Evolutionary conservation across 2,797 vertebrate genomes (phyloP).

Genomic region (Argentina silus): DNA sequence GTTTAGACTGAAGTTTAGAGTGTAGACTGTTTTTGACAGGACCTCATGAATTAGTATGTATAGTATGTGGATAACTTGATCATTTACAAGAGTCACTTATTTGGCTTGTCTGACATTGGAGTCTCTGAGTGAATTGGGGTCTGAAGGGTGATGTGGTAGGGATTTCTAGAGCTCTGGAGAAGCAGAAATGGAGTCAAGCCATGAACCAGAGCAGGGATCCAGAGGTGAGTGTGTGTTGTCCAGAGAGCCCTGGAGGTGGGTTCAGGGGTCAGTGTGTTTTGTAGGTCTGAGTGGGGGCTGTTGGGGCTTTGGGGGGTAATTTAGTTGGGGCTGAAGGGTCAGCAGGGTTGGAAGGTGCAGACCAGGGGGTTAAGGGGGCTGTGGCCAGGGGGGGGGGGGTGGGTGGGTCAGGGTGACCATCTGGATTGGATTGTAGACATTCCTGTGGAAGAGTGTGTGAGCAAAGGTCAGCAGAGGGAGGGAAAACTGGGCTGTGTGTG

Average conservation of each 20-base stretch:
- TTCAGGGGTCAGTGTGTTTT: slow-evolving; percentile 66
- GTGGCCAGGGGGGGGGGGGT: slow-evolving; percentile 19
- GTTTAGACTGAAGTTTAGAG: background rate
- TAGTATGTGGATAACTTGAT: too few relatives aligned
- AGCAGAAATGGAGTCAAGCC: background rate
- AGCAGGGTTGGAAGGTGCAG: slow-evolving; percentile 55
- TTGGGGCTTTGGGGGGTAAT: too few relatives aligned
- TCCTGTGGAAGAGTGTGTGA: slow-evolving; percentile 74
- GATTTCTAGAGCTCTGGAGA: background rate
- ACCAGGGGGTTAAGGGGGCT: slow-evolving; percentile 42
- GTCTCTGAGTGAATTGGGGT: background rate
- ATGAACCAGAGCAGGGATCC: background rate
- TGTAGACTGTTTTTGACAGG: background rate
- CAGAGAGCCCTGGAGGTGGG: slow-evolving; percentile 42
- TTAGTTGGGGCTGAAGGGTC: slow-evolving; percentile 47
- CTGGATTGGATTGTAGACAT: slow-evolving; percentile 82
- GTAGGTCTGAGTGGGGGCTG: slow-evolving; percentile 53
- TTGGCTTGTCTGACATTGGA: background rate
- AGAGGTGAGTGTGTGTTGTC: background rate
- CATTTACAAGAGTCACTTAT: background rate
- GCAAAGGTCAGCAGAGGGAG: slow-evolving; percentile 72
- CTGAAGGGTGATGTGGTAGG: background rate
- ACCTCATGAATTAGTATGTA: too few relatives aligned
- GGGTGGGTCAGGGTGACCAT: slow-evolving; percentile 70
- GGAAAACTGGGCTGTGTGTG: slow-evolving; percentile 28